Evolutionary conservation across 2,888 invertebrate genomes (phyloP).

Genomic region (Tanytarsus gracilentus): DNA sequence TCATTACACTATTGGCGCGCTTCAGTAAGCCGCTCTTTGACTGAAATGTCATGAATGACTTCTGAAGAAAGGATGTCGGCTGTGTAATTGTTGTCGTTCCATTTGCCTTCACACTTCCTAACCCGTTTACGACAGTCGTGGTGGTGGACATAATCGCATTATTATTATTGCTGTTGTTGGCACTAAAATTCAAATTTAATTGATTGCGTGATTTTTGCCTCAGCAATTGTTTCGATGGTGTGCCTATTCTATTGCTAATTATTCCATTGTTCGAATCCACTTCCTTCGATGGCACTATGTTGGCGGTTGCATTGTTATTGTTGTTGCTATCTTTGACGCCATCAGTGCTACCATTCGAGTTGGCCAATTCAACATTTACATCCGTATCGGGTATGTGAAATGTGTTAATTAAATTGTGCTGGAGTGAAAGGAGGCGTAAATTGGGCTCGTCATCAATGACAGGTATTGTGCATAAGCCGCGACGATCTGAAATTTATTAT

Average conservation of each 20-base stretch:
- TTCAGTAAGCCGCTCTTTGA: slow-evolving; percentile 34
- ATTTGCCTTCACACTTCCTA: neutral
- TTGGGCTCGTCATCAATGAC: slow-evolving; percentile 69
- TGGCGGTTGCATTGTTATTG: too few relatives aligned
- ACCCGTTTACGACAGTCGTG: neutral
- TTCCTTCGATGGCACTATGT: slow-evolving; percentile 19
- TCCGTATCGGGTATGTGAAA: slow-evolving; percentile 41
- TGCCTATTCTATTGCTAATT: slow-evolving; percentile 11
- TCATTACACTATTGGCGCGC: slow-evolving; percentile 41
- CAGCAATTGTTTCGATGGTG: slow-evolving; percentile 14
- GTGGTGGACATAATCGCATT: neutral
- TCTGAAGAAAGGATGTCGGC: slow-evolving; percentile 23
- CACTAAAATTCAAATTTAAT: slow-evolving; percentile 24
- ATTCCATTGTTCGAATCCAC: slow-evolving; percentile 2
- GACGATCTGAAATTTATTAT: too few relatives aligned
- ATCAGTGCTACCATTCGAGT: neutral
- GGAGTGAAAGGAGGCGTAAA: slow-evolving; percentile 75
- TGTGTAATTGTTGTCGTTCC: slow-evolving; percentile 1
- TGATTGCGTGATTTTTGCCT: slow-evolving; percentile 28
- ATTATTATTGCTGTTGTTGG: slow-evolving; percentile 11
- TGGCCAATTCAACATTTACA: neutral
- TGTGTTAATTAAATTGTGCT: slow-evolving; percentile 76
- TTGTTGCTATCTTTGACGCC: slow-evolving; percentile 27
- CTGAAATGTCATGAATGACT: slow-evolving; percentile 30
- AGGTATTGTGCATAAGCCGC: slow-evolving; percentile 76